phyloP scores from a whole-genome alignment of 2,113 vertebrate species.

The Poeciliopsis prolifica region DNA sequence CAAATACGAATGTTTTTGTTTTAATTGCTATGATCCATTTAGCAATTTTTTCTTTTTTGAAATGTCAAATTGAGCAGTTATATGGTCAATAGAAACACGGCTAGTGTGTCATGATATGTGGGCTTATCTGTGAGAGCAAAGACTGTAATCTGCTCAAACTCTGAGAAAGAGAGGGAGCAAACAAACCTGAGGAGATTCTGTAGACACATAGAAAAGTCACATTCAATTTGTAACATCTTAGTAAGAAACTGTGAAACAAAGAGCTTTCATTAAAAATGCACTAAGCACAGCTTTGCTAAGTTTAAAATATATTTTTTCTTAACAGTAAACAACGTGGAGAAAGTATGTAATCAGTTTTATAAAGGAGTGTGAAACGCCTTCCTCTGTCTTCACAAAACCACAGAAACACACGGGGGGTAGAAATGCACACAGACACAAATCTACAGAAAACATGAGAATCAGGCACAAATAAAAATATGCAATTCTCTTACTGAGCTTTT shows the following conservation, averaged over 20 bases:
- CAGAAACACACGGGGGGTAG: constrained; percentile 9
- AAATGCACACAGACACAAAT: constrained; percentile 14
- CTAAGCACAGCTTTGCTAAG: not conserved
- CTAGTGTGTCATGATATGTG: too few relatives aligned
- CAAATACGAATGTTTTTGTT: too few relatives aligned
- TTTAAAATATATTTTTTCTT: not conserved
- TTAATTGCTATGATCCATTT: too few relatives aligned
- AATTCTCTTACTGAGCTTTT: constrained; percentile 14
- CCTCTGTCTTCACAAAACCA: constrained; percentile 25
- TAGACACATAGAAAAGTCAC: too few relatives aligned
- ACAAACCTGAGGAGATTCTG: too few relatives aligned
- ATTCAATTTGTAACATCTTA: not conserved
- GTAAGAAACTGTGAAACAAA: not conserved
- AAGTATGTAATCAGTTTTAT: constrained; percentile 27
- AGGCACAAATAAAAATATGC: constrained; percentile 13
- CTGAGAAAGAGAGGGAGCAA: not conserved
- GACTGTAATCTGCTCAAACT: not conserved
- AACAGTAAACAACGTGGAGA: constrained; percentile 22
- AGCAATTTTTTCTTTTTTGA: too few relatives aligned
- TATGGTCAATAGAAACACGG: too few relatives aligned
- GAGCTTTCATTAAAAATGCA: not conserved
- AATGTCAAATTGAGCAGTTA: too few relatives aligned
- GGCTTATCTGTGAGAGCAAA: not conserved
- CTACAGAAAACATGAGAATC: not conserved
- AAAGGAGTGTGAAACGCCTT: constrained; percentile 33